Evolutionary conservation across 2,797 vertebrate genomes (phyloP).

Genomic region (Lacerta agilis): DNA sequence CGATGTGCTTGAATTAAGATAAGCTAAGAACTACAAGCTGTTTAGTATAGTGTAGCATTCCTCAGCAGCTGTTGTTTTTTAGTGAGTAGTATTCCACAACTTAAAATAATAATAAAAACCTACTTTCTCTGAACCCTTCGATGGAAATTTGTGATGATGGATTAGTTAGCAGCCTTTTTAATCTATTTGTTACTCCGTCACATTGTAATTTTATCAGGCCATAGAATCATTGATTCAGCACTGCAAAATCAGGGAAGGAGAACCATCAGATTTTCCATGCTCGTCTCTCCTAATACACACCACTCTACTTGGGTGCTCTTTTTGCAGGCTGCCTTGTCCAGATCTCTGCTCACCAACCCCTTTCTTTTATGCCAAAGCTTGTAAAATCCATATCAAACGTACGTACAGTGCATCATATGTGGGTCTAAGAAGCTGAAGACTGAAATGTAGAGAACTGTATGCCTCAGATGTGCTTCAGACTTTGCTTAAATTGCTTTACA

Average conservation of each 20-base stretch:
- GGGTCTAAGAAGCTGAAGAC: conserved; percentile 20
- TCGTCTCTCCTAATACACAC: conserved; percentile 12
- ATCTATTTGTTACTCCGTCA: conserved; percentile 36
- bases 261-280: conserved; percentile 25
- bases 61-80: not conserved
- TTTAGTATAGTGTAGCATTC: conserved; percentile 19
- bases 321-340: conserved; percentile 9
- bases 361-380: conserved; percentile 9
- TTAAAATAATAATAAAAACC: not conserved
- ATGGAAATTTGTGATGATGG: conserved; percentile 44
- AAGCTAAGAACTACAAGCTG: conserved; percentile 41
- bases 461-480: not conserved
- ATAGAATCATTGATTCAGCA: conserved; percentile 12
- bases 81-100: not conserved
- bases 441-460: not conserved
- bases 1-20: too few relatives aligned
- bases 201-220: conserved; percentile 47
- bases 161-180: not conserved
- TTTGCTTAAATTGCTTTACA: not conserved
- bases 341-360: not conserved
- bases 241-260: conserved; percentile 6
- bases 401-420: not conserved
- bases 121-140: not conserved
- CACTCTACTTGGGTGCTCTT: not conserved
- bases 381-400: not conserved